A percentile compares a stretch with the other conserved stretches of the same genome.
phyloP scores from a whole-genome alignment of 2,797 vertebrate species.

The Poecilia wingei region DNA sequence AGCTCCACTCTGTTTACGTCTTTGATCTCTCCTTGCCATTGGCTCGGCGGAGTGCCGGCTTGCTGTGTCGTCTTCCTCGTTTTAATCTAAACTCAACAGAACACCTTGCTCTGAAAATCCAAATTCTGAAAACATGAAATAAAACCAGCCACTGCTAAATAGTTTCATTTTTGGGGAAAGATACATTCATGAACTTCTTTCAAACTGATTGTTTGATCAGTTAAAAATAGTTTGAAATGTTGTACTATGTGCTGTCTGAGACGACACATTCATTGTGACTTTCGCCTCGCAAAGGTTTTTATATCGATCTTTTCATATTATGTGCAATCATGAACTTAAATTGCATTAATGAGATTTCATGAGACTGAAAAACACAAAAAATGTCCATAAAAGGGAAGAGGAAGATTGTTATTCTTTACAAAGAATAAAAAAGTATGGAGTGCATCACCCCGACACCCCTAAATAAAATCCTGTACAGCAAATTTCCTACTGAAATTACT shows the following conservation, averaged over 20 bases:
- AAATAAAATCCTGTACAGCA: neutral
- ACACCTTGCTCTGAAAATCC: neutral
- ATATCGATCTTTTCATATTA: neutral
- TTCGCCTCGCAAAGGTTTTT: neutral
- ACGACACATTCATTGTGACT: neutral
- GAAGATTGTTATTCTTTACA: neutral
- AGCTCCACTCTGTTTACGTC: conserved; percentile 12
- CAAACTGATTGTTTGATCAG: neutral
- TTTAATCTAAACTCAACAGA: neutral
- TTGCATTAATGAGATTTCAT: neutral
- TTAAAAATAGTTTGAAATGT: neutral
- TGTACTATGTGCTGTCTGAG: neutral
- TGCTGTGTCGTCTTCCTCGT: neutral
- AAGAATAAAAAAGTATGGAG: neutral
- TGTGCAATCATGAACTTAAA: no score
- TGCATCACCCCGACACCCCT: neutral
- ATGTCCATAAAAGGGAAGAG: neutral
- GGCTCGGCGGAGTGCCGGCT: neutral
- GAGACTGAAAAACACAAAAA: neutral
- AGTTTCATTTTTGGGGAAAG: neutral
- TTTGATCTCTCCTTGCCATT: conserved; percentile 16
- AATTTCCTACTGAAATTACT: neutral
- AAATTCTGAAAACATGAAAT: neutral
- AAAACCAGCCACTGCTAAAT: neutral
- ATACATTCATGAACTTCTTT: neutral